Conservation (phyloP, 2,113 vertebrate genomes). For the Anthoscopus minutus region DNA sequence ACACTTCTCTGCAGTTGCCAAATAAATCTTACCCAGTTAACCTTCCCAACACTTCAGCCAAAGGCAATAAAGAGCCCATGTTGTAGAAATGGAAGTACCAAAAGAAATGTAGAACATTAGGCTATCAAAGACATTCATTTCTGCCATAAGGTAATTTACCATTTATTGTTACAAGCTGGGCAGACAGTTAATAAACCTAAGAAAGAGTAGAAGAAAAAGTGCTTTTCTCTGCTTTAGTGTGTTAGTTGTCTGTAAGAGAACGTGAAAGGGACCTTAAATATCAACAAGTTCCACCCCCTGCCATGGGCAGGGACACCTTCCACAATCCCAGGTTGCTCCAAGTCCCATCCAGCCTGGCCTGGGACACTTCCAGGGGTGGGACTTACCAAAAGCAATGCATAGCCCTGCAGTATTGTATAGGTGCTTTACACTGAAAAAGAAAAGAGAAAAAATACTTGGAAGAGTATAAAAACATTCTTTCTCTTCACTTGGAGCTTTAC, state of each 20-base stretch:
- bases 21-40: background rate
- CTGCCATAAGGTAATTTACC: background rate
- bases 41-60: background rate
- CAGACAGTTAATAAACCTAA: background rate
- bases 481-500: background rate
- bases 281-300: fast-evolving
- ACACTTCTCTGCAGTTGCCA: background rate
- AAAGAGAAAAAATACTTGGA: background rate
- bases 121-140: background rate
- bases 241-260: background rate
- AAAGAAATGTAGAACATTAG: background rate
- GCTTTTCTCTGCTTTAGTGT: background rate
- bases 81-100: background rate
- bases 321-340: background rate
- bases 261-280: background rate
- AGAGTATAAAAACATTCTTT: background rate
- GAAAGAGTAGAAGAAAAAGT: background rate
- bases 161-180: background rate
- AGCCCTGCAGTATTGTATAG: background rate
- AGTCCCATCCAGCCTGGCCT: fast-evolving
- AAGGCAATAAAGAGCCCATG: background rate
- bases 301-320: background rate
- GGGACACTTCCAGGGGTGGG: background rate
- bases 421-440: background rate
- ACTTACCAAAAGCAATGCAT: background rate